These are phyloP conservation scores for Gymnothorax javanicus DNA, from an alignment of 2,797 vertebrate species.

Conservation along the genomic window DNA sequence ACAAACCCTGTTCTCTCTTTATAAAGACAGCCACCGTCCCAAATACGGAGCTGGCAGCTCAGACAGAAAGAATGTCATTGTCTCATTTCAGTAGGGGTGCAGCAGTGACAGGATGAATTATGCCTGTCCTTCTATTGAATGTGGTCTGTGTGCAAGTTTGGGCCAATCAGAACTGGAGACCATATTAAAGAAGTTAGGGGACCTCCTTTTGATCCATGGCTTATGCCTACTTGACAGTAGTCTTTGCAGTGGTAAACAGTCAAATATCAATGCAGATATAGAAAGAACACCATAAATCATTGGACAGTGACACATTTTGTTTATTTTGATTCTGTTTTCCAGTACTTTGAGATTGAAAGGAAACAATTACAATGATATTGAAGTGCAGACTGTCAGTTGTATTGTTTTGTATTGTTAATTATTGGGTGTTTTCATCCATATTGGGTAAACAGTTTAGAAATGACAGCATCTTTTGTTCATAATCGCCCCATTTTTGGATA, in stretches of 20 bases:
- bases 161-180: background rate
- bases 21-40: slow-evolving; percentile 48
- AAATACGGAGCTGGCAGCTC: slow-evolving; percentile 50
- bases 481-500: too few species aligned
- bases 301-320: too few species aligned
- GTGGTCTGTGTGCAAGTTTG: slow-evolving; percentile 19
- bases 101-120: slow-evolving; percentile 22
- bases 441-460: too few species aligned
- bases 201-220: background rate
- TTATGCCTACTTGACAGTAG: slow-evolving; percentile 23
- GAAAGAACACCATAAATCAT: too few species aligned
- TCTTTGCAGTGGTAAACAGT: slow-evolving; percentile 3
- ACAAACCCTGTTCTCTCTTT: slow-evolving; percentile 31
- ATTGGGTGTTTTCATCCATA: too few species aligned
- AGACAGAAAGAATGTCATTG: slow-evolving; percentile 35
- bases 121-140: slow-evolving; percentile 12
- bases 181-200: background rate
- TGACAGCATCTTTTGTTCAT: too few species aligned
- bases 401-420: too few species aligned
- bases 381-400: too few species aligned
- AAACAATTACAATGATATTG: too few species aligned
- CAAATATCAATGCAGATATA: background rate
- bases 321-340: too few species aligned
- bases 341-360: too few species aligned
- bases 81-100: slow-evolving; percentile 41